Evolutionary conservation across 2,113 vertebrate genomes (phyloP).

Genomic region (Speoplatyrhinus poulsoni): DNA sequence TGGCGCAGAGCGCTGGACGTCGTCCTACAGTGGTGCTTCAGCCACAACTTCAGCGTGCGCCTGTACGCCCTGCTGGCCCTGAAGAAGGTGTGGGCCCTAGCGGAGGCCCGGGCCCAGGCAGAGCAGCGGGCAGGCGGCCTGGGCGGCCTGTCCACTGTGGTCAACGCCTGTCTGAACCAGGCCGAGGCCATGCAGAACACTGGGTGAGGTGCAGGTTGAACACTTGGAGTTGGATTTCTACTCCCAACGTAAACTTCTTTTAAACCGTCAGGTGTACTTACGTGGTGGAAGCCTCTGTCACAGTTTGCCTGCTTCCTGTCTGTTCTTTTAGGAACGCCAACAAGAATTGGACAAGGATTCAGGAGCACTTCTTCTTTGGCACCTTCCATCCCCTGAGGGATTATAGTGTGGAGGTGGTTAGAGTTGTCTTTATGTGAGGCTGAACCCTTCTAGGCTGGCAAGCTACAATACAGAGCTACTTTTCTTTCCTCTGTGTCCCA

Average conservation of each 20-base stretch:
- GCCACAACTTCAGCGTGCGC: constrained; percentile 90
- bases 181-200: constrained; percentile 85
- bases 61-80: constrained; percentile 90
- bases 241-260: no score
- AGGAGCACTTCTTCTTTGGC: constrained; percentile 94
- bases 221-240: not conserved
- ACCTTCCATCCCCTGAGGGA: constrained; percentile 85
- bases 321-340: constrained; percentile 81
- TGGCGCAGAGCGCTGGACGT: constrained; percentile 81
- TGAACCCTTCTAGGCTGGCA: not conserved
- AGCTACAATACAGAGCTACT: not conserved
- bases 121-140: constrained; percentile 61
- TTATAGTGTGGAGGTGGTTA: constrained; percentile 83
- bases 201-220: constrained; percentile 76
- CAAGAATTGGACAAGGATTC: constrained; percentile 93
- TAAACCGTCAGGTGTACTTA: not conserved
- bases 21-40: constrained; percentile 89
- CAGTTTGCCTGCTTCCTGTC: constrained; percentile 6
- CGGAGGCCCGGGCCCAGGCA: constrained; percentile 40
- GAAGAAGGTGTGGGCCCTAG: constrained; percentile 86
- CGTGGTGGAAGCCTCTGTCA: constrained; percentile 1
- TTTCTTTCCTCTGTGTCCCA: constrained; percentile 55
- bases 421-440: not conserved
- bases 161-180: constrained; percentile 86
- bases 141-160: constrained; percentile 77